These are phyloP conservation scores for Ips typographus DNA, from an alignment of 1,140 invertebrate species.

Conservation along the genomic window DNA sequence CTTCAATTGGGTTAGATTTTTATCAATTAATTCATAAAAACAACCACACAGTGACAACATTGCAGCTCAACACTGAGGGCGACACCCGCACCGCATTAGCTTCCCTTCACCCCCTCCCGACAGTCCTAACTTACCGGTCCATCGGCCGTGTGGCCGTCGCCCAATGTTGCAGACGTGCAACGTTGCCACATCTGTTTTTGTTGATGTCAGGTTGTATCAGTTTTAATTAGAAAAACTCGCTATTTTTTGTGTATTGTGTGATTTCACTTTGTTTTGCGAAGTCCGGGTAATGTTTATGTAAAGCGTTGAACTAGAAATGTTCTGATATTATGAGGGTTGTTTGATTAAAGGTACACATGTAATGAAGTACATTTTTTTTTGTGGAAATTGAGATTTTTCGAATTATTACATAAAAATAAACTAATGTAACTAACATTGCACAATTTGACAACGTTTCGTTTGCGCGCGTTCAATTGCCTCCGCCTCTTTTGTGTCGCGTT, in stretches of 20 bases:
- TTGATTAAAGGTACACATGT: too few species aligned
- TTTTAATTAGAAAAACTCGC: too few species aligned
- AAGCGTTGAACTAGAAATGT: too few species aligned
- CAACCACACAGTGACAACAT: constrained; percentile 1
- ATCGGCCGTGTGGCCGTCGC: constrained; percentile 11
- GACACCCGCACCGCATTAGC: constrained; percentile 17
- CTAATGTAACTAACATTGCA: too few species aligned
- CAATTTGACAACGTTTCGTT: constrained; percentile 15
- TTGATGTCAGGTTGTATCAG: not conserved
- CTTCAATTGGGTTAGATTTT: too few species aligned
- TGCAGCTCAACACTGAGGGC: constrained; percentile 6
- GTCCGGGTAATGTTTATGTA: too few species aligned
- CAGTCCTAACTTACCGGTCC: constrained; percentile 8
- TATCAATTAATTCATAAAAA: not conserved
- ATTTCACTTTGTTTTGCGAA: too few species aligned
- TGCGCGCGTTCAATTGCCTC: constrained; percentile 29
- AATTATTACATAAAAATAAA: too few species aligned
- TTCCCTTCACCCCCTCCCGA: not conserved
- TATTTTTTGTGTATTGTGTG: too few species aligned
- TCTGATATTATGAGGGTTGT: too few species aligned
- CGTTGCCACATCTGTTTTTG: not conserved
- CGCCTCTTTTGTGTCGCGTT: constrained; percentile 22
- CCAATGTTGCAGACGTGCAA: constrained; percentile 11
- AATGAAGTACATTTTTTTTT: too few species aligned
- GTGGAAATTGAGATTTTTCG: too few species aligned